A percentile compares a stretch with the other conserved stretches of the same genome.
Evolutionary conservation across 2,797 vertebrate species (phyloP).

Genomic region (Dipus sagitta): DNA sequence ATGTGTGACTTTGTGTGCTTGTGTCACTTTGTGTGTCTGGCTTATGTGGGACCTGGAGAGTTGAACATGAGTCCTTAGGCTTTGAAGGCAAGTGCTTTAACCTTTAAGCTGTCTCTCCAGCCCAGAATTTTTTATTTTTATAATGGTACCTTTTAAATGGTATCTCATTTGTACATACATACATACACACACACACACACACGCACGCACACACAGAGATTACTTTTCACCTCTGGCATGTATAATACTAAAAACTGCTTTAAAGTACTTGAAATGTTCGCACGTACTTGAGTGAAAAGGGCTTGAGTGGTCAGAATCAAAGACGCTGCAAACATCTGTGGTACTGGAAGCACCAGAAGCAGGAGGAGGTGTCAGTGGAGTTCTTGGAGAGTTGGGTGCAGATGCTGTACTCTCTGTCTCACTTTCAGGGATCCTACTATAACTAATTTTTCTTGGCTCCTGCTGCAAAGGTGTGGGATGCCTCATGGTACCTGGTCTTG

Average conservation of each 20-base stretch:
- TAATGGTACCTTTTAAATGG: constrained; percentile 49
- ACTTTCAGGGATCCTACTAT: constrained; percentile 96
- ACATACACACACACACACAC: background rate
- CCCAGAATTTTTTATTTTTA: constrained; percentile 38
- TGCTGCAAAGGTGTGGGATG: constrained; percentile 97
- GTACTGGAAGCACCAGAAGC: constrained; percentile 94
- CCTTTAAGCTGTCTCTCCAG: no score
- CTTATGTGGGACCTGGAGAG: no score
- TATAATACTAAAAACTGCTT: constrained; percentile 22
- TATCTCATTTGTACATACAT: background rate
- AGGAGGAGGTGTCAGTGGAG: constrained; percentile 94
- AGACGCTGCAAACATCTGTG: constrained; percentile 96
- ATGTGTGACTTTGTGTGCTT: no score
- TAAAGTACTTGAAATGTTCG: constrained; percentile 29
- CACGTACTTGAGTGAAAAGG: constrained; percentile 97
- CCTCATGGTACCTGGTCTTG: constrained; percentile 93
- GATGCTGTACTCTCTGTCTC: constrained; percentile 93
- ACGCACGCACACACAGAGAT: constrained; percentile 1
- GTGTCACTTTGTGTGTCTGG: no score
- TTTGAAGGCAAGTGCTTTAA: no score
- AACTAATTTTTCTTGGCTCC: constrained; percentile 97
- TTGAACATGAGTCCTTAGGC: no score
- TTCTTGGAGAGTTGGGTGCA: constrained; percentile 95
- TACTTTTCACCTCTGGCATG: constrained; percentile 4
- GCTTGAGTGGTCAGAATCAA: constrained; percentile 96